Evolutionary conservation across 2,113 vertebrate genomes (phyloP), one percentile per base, ranked within the genome.

Genomic region (Cricetomys ansorgei): DNA sequence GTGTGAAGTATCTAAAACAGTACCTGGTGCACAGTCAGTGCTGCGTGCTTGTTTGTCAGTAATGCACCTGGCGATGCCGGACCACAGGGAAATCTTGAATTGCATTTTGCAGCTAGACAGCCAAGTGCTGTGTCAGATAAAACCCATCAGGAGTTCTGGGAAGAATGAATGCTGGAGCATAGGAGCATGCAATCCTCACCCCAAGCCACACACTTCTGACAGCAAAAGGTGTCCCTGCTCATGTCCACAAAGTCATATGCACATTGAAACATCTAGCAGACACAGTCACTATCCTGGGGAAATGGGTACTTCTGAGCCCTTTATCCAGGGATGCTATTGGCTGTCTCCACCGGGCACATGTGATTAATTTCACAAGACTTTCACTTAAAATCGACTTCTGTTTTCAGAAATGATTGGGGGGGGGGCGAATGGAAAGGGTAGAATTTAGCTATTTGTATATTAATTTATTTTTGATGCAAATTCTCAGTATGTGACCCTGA

Each of bases 351-450:
- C 5, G 29, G 69, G 17, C 2, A 73, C 13, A 29, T 25, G 2
- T 43, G 29, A 45, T 57, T 75, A 40, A 75, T 25, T 79, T 92
- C 21, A 57, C 13, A 55, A 17, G 7, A 37, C 69, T 85, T 77
- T 76, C 23, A 55, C 62, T 86, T 77, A 92, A 91, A 95, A 89
- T 88, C 84, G n/a, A 50, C 17, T 93, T 75, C 37, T 85, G 9
- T 64, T 64, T 84, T 31, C 25, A 64, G 57, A 84, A 40, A 31
- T 62, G 57, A 64, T 62, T 45, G 15, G 57, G 12, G 53, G 1
- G 37, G 23, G 25, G 25, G 12, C 43, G 55, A 59, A 81, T 40
- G 23, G 79, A 27, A 27, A 55, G 50, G 31, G 55, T 55, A 55
- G 34, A 57, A 25, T 80, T 55, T 25, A n/a, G 7, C 12, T 25